Evolutionary conservation across 2,797 vertebrate genomes (phyloP).

Genomic region (Bradypodion pumilum): DNA sequence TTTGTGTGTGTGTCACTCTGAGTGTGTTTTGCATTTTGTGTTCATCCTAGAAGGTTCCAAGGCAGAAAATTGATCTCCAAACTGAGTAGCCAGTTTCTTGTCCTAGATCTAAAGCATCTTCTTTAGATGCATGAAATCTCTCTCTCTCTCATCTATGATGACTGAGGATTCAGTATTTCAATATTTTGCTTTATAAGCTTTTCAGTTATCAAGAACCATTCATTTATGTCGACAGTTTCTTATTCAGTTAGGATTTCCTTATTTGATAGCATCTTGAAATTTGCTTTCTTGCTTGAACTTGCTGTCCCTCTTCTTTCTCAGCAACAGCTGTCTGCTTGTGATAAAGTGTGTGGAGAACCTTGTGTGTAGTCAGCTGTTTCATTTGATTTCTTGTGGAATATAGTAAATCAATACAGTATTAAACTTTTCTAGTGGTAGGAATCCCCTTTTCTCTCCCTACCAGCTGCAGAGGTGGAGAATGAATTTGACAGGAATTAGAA

Average conservation of each 20-base stretch:
- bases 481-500: not conserved
- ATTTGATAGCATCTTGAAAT: not conserved
- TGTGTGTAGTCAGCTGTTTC: not conserved
- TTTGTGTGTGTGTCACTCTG: no score
- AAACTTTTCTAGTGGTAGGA: not conserved
- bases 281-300: not conserved
- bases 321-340: constrained; percentile 11
- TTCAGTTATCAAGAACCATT: not conserved
- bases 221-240: not conserved
- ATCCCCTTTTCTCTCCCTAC: not conserved
- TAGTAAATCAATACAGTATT: not conserved
- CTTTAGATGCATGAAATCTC: not conserved
- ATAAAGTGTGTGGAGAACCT: not conserved
- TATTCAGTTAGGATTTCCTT: not conserved
- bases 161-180: not conserved
- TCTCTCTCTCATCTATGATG: not conserved
- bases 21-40: no score
- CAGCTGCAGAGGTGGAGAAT: not conserved
- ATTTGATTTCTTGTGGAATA: not conserved
- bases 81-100: no score
- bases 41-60: no score
- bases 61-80: no score
- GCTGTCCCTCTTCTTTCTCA: not conserved
- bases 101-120: not conserved
- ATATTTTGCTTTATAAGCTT: not conserved